These are phyloP conservation scores for Baccha elongata DNA, from an alignment of 2,888 invertebrate species.

Conservation along the genomic window DNA sequence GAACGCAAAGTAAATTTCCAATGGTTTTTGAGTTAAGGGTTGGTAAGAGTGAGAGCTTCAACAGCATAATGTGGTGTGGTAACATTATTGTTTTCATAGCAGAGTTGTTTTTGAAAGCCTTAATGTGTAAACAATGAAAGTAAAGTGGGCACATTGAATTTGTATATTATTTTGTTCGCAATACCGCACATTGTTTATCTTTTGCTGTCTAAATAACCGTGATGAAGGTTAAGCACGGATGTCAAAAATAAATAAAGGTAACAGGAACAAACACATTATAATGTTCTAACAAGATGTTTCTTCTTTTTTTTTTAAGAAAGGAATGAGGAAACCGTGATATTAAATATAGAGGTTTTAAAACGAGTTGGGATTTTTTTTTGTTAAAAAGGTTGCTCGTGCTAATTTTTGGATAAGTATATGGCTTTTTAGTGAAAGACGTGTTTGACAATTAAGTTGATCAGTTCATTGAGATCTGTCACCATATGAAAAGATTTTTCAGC, in stretches of 20 bases:
- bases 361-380: no score
- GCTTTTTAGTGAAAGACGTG: no score
- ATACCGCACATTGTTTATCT: slow-evolving; percentile 28
- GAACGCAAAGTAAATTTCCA: slow-evolving; percentile 16
- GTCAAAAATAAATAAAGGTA: slow-evolving; percentile 25
- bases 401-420: no score
- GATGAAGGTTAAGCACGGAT: slow-evolving; percentile 35
- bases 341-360: no score
- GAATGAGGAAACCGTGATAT: no score
- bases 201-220: slow-evolving; percentile 35
- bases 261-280: slow-evolving; percentile 3
- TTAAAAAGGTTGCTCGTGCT: no score
- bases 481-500: no score
- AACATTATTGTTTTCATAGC: slow-evolving; percentile 37
- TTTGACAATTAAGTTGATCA: no score
- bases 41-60: no score
- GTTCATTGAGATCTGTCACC: no score
- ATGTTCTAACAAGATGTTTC: neutral
- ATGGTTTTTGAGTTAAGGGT: neutral
- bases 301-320: neutral
- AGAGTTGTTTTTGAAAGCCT: slow-evolving; percentile 36
- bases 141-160: slow-evolving; percentile 32
- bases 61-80: neutral
- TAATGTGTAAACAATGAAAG: slow-evolving; percentile 41
- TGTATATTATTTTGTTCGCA: slow-evolving; percentile 19